These are phyloP conservation scores for Euspilapteryx auroguttella DNA, from an alignment of 2,888 invertebrate genomes.

Conservation along the genomic window DNA sequence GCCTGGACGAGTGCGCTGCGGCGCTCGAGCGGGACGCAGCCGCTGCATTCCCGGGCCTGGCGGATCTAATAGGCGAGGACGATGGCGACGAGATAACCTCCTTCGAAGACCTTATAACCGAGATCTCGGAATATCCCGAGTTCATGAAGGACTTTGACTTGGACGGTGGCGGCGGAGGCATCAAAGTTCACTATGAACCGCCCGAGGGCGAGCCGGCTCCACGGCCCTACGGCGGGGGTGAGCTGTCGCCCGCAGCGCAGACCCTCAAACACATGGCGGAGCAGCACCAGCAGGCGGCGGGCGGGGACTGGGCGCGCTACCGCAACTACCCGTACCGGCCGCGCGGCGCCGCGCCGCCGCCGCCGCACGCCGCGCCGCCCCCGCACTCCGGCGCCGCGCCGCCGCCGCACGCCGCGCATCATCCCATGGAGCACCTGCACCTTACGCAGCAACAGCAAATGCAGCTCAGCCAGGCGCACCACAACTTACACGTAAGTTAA, in stretches of 20 bases:
- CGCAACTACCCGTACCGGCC: conserved; percentile 60
- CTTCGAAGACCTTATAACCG: conserved; percentile 85
- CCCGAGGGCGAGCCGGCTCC: conserved; percentile 48
- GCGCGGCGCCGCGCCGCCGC: conserved; percentile 45
- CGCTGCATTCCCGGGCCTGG: conserved; percentile 75
- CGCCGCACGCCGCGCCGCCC: conserved; percentile 35
- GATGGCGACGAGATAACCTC: conserved; percentile 76
- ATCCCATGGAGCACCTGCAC: conserved; percentile 70
- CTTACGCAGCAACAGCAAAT: conserved; percentile 88
- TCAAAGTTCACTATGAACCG: conserved; percentile 24
- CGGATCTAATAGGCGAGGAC: conserved; percentile 83
- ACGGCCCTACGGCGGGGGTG: conserved; percentile 60
- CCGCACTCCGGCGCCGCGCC: no score
- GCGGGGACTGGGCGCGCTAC: conserved; percentile 61
- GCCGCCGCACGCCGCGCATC: no score
- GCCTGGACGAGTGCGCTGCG: conserved; percentile 80
- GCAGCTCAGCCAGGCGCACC: conserved; percentile 81
- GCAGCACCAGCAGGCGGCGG: conserved; percentile 82
- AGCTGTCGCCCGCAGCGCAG: conserved; percentile 90
- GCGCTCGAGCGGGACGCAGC: conserved; percentile 84
- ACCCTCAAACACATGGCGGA: conserved; percentile 97
- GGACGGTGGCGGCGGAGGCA: conserved; percentile 37
- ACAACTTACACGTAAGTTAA: conserved; percentile 77
- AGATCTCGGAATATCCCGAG: conserved; percentile 82
- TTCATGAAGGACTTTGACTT: conserved; percentile 82